Percentiles rank a stretch among this genome's conserved stretches.
Conservation (phyloP, 1,140 invertebrate genomes). For the Cotesia vestalis region DNA sequence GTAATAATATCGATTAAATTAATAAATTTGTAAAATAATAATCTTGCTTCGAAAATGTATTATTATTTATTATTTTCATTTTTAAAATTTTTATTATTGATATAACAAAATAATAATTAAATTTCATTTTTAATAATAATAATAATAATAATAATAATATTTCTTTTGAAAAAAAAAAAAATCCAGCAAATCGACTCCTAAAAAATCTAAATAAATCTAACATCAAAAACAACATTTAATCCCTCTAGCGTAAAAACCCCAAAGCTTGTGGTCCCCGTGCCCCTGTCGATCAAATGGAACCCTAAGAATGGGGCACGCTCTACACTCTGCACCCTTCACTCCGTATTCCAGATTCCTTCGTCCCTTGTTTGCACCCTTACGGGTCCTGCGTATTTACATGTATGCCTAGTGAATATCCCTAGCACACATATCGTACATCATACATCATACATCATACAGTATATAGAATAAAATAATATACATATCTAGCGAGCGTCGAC, state of each 20-base stretch:
- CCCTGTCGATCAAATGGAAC: conserved; percentile 23
- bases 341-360: neutral
- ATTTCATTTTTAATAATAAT: too few relatives aligned
- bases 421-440: conserved; percentile 6
- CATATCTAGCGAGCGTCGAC: too few relatives aligned
- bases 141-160: too few relatives aligned
- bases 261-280: conserved; percentile 6
- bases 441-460: neutral
- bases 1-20: too few relatives aligned
- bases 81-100: too few relatives aligned
- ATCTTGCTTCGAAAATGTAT: too few relatives aligned
- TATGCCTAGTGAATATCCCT: neutral
- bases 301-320: conserved; percentile 26
- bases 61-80: too few relatives aligned
- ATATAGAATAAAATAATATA: neutral
- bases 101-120: too few relatives aligned
- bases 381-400: too few relatives aligned
- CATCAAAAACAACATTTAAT: neutral
- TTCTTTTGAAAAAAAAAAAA: too few relatives aligned
- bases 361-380: neutral
- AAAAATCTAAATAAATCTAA: neutral
- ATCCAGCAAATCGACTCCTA: too few relatives aligned
- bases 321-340: neutral
- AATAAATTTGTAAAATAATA: too few relatives aligned
- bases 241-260: neutral